Evolutionary conservation across 2,113 vertebrate species (phyloP).

Genomic region (Steatornis caripensis): DNA sequence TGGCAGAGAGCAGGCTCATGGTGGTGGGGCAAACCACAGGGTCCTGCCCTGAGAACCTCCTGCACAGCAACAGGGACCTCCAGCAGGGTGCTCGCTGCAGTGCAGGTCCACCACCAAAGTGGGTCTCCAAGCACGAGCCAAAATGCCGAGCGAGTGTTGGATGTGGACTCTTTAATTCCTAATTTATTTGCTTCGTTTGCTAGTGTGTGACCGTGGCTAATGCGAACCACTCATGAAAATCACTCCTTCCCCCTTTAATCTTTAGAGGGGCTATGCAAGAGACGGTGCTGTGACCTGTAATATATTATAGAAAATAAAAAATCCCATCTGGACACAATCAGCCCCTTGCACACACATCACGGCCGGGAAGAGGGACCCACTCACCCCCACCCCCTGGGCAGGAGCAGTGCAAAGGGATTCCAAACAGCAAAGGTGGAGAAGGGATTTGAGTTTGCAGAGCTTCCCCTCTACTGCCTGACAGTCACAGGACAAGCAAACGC

Average conservation of each 20-base stretch:
- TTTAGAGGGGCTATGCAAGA: slow-evolving; percentile 48
- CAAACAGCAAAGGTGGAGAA: background rate
- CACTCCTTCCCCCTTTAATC: slow-evolving; percentile 48
- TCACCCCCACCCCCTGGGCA: background rate
- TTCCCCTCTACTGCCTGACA: background rate
- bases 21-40: background rate
- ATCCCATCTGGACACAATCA: slow-evolving; percentile 54
- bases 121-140: background rate
- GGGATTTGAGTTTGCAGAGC: background rate
- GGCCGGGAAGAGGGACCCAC: background rate
- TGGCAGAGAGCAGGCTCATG: background rate
- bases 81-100: background rate
- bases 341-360: background rate
- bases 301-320: slow-evolving; percentile 32
- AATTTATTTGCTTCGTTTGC: slow-evolving; percentile 30
- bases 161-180: background rate
- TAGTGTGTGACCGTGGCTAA: background rate
- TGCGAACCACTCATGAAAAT: slow-evolving; percentile 53
- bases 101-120: background rate
- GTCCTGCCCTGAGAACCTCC: background rate
- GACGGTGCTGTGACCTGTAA: slow-evolving; percentile 36
- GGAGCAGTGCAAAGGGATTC: background rate
- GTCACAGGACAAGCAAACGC: background rate
- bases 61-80: rapidly evolving
- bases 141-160: background rate